Conservation (phyloP, 1,140 invertebrate species). For the Paramacrobiotus metropolitanus region DNA sequence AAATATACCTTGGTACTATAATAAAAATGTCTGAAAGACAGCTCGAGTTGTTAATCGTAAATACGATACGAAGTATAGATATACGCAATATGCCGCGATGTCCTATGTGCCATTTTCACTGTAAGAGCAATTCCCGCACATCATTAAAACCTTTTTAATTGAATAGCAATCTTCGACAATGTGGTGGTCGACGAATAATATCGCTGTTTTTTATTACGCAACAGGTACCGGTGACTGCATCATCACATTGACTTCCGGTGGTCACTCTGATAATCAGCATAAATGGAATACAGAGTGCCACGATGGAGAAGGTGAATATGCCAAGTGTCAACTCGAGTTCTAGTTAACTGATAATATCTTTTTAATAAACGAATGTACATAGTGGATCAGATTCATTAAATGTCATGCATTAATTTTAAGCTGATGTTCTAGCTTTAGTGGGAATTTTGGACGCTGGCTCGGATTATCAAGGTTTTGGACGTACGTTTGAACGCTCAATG, state of each 20-base stretch:
- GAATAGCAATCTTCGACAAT: neutral
- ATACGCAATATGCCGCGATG: too few species aligned
- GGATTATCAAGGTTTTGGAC: neutral
- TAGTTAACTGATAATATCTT: neutral
- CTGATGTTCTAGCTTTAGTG: neutral
- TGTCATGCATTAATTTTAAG: too few species aligned
- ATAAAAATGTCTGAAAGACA: too few species aligned
- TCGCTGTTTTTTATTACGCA: neutral
- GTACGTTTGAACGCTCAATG: too few species aligned
- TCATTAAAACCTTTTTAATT: neutral
- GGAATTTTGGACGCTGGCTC: neutral
- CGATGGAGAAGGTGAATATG: neutral
- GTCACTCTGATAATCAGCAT: neutral
- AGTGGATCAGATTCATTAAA: too few species aligned
- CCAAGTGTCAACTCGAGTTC: neutral
- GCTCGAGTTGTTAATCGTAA: too few species aligned
- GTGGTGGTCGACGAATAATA: neutral
- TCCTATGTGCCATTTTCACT: too few species aligned
- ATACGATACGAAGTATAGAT: too few species aligned
- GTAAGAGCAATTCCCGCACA: neutral
- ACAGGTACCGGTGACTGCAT: constrained; percentile 1
- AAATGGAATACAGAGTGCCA: constrained; percentile 1
- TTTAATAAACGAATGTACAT: too few species aligned
- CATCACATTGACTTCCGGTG: neutral
- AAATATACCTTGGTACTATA: neutral